Evolutionary conservation across 2,888 invertebrate genomes (phyloP), one percentile per base, ranked within the genome.

Genomic region (Ditula angustiorana): DNA sequence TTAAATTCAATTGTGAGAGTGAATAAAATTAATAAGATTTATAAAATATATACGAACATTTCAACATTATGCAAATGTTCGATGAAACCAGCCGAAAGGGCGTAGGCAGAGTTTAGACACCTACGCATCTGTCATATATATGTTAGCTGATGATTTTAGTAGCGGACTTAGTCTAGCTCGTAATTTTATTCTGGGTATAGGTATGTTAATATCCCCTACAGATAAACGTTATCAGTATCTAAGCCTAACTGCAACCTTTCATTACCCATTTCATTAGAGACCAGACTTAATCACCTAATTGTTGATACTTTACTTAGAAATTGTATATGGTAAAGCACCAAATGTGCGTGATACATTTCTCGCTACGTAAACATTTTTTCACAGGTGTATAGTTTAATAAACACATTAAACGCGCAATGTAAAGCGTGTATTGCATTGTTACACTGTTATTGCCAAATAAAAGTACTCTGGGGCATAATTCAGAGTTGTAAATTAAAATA

Each of bases 401-500:
- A 30, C 7, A 24, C 10, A 4, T 23, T 3, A 19, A 52, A 19
- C 52, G 8, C 23, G 33, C 35, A 41, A 46, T 28, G 56, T 26
- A 35, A 8, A 5, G 2, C n/a, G 16, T 16, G 8, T n/a, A 41
- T 23, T 24, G 19, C 8, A 16, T 37, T 24, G 13, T 33, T 23
- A n/a, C 44, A 33, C 44, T 24, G 53, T 64, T 47, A 64, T 28
- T 21, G 47, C 50, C 35, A 47, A 53, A 26, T 46, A 47, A 47
- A 35, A 28, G 53, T 37, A 11, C 53, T 59, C 59, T 33, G 11
- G 53, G 46, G 59, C 16, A 53, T 58, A 47, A 64, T 64, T 28
- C 46, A 19, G 49, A n/a, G 59, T 47, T 59, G 64, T 59, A 64
- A 59, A 64, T 64, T 59, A 53, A 59, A 59, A 64, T 58, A 50